These are phyloP conservation scores for Myotis pilosus DNA, from an alignment of 2,797 vertebrate species.

Conservation along the genomic window DNA sequence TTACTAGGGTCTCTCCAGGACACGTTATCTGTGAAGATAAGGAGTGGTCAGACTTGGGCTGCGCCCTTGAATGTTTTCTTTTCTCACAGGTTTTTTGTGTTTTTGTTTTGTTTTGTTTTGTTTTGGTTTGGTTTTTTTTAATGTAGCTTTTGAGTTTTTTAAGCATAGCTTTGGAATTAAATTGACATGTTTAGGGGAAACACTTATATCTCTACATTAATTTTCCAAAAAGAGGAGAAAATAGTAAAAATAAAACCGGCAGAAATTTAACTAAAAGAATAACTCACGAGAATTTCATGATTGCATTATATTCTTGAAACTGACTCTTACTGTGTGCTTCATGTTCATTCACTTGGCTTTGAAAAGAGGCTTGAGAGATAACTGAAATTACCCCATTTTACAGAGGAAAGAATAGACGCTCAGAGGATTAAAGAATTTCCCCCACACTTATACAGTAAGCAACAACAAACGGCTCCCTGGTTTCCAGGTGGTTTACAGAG, in stretches of 20 bases:
- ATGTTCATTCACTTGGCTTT: neutral
- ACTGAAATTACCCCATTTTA: neutral
- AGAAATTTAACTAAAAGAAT: neutral
- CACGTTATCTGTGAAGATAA: conserved; percentile 29
- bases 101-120: too few species aligned
- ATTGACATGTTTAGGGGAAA: neutral
- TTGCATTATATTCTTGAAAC: neutral
- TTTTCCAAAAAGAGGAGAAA: neutral
- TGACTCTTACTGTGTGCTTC: neutral
- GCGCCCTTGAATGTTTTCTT: neutral
- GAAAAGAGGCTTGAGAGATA: neutral
- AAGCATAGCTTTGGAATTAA: neutral
- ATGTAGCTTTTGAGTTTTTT: neutral
- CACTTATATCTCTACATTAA: neutral
- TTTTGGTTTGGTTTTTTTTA: neutral
- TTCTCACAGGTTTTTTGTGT: neutral
- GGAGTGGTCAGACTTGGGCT: neutral
- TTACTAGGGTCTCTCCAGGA: neutral
- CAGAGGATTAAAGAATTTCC: neutral
- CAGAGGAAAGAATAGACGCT: neutral
- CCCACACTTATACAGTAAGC: neutral
- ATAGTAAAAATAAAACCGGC: neutral
- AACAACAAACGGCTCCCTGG: neutral
- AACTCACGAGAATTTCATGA: neutral
- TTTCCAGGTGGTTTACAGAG: neutral